Conservation (phyloP, 2,113 vertebrate species). For the Poecilia latipinna region DNA sequence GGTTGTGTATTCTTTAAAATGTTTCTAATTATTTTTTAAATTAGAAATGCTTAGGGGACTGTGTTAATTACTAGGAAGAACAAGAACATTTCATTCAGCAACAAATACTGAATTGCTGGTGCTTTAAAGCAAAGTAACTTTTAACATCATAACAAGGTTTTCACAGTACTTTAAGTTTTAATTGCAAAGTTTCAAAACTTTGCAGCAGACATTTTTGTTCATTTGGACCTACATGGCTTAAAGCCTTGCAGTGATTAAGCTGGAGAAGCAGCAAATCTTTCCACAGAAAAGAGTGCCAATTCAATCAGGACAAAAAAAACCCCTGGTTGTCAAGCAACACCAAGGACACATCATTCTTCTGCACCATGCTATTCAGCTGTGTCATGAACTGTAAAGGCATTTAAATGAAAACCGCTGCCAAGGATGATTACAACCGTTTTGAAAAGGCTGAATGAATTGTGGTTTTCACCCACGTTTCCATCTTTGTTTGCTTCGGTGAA, state of each 20-base stretch:
- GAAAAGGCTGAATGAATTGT: conserved; percentile 37
- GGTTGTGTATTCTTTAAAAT: not conserved
- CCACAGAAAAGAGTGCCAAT: conserved; percentile 57
- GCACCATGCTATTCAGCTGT: conserved; percentile 53
- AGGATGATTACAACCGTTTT: conserved; percentile 57
- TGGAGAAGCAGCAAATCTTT: conserved; percentile 28
- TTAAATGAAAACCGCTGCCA: conserved; percentile 44
- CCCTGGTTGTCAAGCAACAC: conserved; percentile 78
- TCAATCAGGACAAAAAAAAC: conserved; percentile 69
- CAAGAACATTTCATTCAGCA: too few relatives aligned
- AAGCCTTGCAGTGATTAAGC: conserved; percentile 7
- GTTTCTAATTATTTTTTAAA: not conserved
- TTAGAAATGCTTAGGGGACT: too few relatives aligned
- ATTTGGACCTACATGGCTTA: not conserved
- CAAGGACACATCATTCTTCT: conserved; percentile 75
- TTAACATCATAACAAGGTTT: not conserved
- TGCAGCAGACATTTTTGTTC: conserved; percentile 16
- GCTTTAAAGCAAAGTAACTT: too few relatives aligned
- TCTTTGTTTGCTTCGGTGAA: conserved; percentile 45
- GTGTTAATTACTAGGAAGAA: too few relatives aligned
- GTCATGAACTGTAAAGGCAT: conserved; percentile 58
- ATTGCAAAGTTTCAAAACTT: not conserved
- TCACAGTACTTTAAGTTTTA: not conserved
- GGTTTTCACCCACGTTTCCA: conserved; percentile 32
- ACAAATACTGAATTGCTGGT: too few relatives aligned